These are phyloP conservation scores for Ptiloglossa arizonensis DNA, from an alignment of 1,140 invertebrate species.

Conservation along the genomic window DNA sequence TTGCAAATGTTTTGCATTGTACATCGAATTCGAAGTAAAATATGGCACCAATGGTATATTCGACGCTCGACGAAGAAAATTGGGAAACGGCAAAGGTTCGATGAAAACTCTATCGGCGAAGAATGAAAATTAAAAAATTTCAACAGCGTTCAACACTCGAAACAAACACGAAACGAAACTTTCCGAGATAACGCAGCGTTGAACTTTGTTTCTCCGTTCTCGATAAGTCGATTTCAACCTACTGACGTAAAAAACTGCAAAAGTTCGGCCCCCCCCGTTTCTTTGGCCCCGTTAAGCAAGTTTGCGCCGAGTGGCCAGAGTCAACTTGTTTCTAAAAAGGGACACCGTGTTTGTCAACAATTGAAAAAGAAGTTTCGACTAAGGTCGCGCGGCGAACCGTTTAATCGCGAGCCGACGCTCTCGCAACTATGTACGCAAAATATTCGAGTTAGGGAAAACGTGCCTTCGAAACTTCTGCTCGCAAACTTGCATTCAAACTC, in stretches of 20 bases:
- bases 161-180: constrained; percentile 53
- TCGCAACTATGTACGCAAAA: constrained; percentile 51
- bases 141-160: too few species aligned
- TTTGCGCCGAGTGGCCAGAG: constrained; percentile 48
- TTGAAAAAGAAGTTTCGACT: constrained; percentile 40
- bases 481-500: constrained; percentile 52
- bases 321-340: constrained; percentile 33
- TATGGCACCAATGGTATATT: too few species aligned
- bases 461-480: constrained; percentile 42
- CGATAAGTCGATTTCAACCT: constrained; percentile 62
- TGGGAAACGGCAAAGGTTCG: too few species aligned
- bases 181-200: constrained; percentile 56
- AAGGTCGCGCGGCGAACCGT: constrained; percentile 48
- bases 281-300: constrained; percentile 67
- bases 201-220: constrained; percentile 63
- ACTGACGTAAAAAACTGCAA: constrained; percentile 57
- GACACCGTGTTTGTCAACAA: constrained; percentile 54
- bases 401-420: constrained; percentile 52
- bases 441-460: constrained; percentile 56
- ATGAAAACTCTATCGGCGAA: too few species aligned
- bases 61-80: too few species aligned
- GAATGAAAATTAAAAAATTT: too few species aligned
- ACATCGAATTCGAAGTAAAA: too few species aligned
- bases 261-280: constrained; percentile 60
- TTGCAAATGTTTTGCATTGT: too few species aligned